Base-by-base conservation (phyloP, 2,797 vertebrate genomes). In the Limnodromus scolopaceus region DNA sequence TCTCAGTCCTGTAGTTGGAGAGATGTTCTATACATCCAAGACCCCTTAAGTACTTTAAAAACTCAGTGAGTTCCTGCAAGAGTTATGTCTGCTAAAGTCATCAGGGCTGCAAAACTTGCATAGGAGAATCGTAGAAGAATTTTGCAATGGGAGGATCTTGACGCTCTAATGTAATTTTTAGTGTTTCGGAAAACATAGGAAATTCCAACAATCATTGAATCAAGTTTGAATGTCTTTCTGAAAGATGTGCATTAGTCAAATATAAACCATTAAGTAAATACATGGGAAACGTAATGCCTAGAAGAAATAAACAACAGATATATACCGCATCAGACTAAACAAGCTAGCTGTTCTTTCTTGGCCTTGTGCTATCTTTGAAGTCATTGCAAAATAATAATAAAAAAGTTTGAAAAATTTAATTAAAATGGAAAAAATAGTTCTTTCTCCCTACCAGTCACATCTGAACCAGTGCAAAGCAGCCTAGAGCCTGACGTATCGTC, bases 291-390 rank as follows among this genome's bases (percentile, higher is more conserved):
- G 1, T 48, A 89, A 68, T 46, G 55, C 60, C 87, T 39, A 24
- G 71, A 74, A 91, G 46, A 89, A 94, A 68, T 16, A 96, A 93
- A 87, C 84, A 91, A 76, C 30, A 15, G 4, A 84, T 74, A 46
- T 22, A 23, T 34, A 58, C 48, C 39, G 25, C 60, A 71, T 79
- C 54, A 97, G 96, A 91, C 83, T 95, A 91, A 94, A 95, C 88
- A 94, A 85, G 13, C 22, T 39, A 20, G 22, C 45, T 71, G 9
- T 49, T 63, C 58, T 34, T 84, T 68, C 89, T 72, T 64, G 65
- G 69, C 49, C 36, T 69, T 68, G 5, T 6, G 5, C 25, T 80
- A 19, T 28, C 15, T 70, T 83, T 79, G 60, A 63, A 89, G 70
- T 22, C 13, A 36, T 24, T 57, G 25, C 19, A 76, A 82, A 81